Evolutionary conservation across 1,140 invertebrate species (phyloP), one percentile per base, ranked within the genome.

Genomic region (Halyomorpha halys): DNA sequence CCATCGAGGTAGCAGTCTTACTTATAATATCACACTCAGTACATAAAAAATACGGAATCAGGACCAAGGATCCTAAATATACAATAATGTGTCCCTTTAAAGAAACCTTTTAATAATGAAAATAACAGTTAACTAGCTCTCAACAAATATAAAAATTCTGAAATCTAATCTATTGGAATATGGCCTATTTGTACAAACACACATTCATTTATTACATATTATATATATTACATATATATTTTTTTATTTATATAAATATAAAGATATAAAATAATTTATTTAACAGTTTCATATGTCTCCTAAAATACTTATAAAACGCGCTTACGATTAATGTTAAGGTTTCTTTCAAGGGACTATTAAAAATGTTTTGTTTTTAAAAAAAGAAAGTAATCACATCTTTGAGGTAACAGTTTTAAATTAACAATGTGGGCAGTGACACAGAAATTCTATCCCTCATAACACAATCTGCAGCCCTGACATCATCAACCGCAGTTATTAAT

Each of bases 1-100:
- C 64, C 64, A 65, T 65, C 30, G 64, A 65, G 64, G 64, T 65
- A 65, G 64, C 64, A 65, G 64, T 65, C 64, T 65, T 65, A 65
- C 59, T 65, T 65, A 47, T 65, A 62, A 61, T 65, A 65, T 65
- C 64, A 65, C 64, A 65, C 64, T 61, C 64, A 65, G 59, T 60
- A 65, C 62, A 63, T 49, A 65, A 64, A 65, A 59, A 62, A 65
- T 45, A 47, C 53, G 23, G 23, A 56, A 21, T 23, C 39, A 45
- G 44, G 16, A 44, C 30, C 18, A 30, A 63, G 62, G 49, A 51
- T 51, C 49, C 30, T 53, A 51, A n/a, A 44, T 44, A 65, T 44
- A 49, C n/a, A 60, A 34, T 34, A 51, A 25, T 21, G 18, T 6
- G 23, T 56, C 53, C 53, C 53, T 56, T 25, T 23, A 56, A 56